These are phyloP conservation scores for Galemys pyrenaicus DNA, from an alignment of 2,113 vertebrate genomes.

Conservation along the genomic window DNA sequence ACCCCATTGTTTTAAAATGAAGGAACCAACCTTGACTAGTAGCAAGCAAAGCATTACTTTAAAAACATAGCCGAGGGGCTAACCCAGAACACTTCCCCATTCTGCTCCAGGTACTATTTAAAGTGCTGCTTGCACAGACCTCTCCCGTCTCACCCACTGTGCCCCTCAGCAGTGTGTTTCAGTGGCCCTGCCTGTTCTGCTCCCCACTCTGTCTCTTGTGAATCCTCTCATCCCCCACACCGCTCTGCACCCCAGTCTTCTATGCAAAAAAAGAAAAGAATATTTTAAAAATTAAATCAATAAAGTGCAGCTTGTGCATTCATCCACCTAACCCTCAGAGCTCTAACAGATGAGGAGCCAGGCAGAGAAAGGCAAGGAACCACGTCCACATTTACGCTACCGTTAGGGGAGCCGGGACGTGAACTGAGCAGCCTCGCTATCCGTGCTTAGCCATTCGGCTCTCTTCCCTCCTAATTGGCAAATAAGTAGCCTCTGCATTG, in stretches of 20 bases:
- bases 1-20: conserved; percentile 11
- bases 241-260: too few species aligned
- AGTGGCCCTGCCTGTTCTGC: too few species aligned
- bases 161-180: too few species aligned
- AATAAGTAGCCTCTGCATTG: neutral
- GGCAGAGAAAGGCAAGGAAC: neutral
- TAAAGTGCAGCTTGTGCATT: neutral
- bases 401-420: neutral
- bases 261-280: too few species aligned
- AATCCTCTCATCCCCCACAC: too few species aligned
- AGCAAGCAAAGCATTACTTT: neutral
- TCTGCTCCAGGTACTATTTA: neutral
- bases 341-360: neutral
- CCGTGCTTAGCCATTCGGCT: neutral
- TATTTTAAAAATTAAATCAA: too few species aligned
- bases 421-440: too few species aligned
- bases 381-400: too few species aligned
- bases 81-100: neutral
- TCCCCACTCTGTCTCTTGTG: too few species aligned
- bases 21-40: neutral
- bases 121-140: neutral
- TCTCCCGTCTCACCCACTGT: too few species aligned
- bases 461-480: neutral
- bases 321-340: neutral
- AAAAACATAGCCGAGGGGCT: neutral